phyloP scores from a whole-genome alignment of 2,113 vertebrate species.

The Siniperca chuatsi region DNA sequence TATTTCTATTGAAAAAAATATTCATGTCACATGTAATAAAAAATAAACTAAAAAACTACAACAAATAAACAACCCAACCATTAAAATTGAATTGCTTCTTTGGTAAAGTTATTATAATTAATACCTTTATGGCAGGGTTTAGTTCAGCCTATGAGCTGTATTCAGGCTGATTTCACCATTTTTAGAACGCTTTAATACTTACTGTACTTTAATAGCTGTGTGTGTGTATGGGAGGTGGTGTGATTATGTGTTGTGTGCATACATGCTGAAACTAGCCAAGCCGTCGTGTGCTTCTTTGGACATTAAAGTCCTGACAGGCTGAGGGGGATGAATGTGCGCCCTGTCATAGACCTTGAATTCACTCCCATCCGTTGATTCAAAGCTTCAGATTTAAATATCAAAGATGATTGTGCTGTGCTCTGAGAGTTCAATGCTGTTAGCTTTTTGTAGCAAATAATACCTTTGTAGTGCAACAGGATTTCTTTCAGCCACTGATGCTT shows the following conservation, averaged over 20 bases:
- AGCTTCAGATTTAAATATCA: slow-evolving; percentile 82
- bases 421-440: slow-evolving; percentile 64
- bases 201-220: background rate
- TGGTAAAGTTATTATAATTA: background rate
- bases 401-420: slow-evolving; percentile 69
- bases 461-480: slow-evolving; percentile 73
- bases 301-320: slow-evolving; percentile 61
- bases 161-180: background rate
- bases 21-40: too few relatives aligned
- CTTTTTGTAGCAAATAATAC: slow-evolving; percentile 61
- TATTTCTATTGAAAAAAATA: background rate
- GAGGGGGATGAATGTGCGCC: slow-evolving; percentile 50
- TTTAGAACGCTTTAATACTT: background rate
- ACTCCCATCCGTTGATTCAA: slow-evolving; percentile 59
- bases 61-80: background rate
- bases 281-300: slow-evolving; percentile 28
- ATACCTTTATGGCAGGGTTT: background rate
- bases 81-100: background rate
- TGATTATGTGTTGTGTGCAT: background rate
- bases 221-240: background rate
- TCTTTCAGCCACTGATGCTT: slow-evolving; percentile 58
- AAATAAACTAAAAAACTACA: background rate
- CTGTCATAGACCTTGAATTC: slow-evolving; percentile 56
- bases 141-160: background rate
- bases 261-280: slow-evolving; percentile 14